These are phyloP conservation scores for Apis florea DNA, from an alignment of 1,140 invertebrate species.

Conservation along the genomic window DNA sequence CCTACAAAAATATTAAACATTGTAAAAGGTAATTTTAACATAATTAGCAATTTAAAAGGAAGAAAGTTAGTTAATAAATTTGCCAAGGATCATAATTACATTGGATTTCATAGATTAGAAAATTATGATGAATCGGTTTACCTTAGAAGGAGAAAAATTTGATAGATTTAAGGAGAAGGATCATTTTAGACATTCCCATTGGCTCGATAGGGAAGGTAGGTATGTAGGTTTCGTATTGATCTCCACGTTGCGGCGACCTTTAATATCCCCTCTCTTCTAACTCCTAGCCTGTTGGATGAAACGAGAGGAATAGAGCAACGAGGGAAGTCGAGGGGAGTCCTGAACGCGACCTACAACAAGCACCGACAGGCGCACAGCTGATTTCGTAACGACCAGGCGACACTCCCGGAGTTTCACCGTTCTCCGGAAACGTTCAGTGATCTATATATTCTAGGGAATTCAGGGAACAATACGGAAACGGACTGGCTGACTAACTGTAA, in stretches of 20 bases:
- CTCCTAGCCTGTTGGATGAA: neutral
- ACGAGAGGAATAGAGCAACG: neutral
- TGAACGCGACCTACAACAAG: constrained; percentile 66
- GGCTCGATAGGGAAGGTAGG: constrained; percentile 55
- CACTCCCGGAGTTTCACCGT: constrained; percentile 55
- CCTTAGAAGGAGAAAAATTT: neutral
- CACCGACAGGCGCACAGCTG: constrained; percentile 60
- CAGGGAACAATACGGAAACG: constrained; percentile 23
- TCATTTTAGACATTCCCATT: constrained; percentile 61
- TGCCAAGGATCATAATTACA: constrained; percentile 13
- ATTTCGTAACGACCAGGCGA: constrained; percentile 61
- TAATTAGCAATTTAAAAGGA: neutral
- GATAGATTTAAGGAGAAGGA: constrained; percentile 9
- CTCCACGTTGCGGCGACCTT: constrained; percentile 62
- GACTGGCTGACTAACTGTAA: neutral
- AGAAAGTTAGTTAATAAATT: neutral
- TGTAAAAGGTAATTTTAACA: no score
- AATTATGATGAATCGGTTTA: neutral
- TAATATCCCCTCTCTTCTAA: constrained; percentile 48
- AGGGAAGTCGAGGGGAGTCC: constrained; percentile 20
- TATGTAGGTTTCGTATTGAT: constrained; percentile 69
- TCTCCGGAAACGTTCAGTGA: constrained; percentile 57
- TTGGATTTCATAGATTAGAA: neutral
- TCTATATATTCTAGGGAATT: constrained; percentile 44
- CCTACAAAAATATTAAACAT: neutral